Percentiles rank a stretch among this genome's conserved stretches.
phyloP scores from a whole-genome alignment of 2,113 vertebrate species.

The Oryzias woworae region DNA sequence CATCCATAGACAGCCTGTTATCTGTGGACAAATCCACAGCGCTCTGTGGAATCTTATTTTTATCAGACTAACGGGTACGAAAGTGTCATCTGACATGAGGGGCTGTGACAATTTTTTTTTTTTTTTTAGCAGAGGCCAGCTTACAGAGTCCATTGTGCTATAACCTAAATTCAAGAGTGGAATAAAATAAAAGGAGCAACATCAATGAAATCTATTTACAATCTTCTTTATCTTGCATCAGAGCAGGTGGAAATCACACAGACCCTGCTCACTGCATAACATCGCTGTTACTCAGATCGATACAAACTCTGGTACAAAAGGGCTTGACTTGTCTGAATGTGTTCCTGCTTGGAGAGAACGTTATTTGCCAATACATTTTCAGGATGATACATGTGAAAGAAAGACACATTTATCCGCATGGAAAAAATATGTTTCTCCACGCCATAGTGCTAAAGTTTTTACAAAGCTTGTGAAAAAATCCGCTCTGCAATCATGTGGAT shows the following conservation, averaged over 20 bases:
- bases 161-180: constrained; percentile 60
- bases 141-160: constrained; percentile 64
- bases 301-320: constrained; percentile 61
- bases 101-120: background rate
- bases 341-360: constrained; percentile 32
- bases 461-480: too few relatives aligned
- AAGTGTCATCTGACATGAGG: constrained; percentile 58
- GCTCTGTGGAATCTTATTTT: constrained; percentile 46
- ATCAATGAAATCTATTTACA: constrained; percentile 75
- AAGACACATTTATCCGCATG: constrained; percentile 36
- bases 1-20: constrained; percentile 42
- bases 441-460: too few relatives aligned
- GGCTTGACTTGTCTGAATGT: constrained; percentile 47
- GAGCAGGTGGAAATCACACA: constrained; percentile 69
- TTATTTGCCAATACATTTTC: constrained; percentile 57
- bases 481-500: too few relatives aligned
- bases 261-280: constrained; percentile 66
- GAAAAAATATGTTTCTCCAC: constrained; percentile 19
- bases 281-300: constrained; percentile 73
- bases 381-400: constrained; percentile 46
- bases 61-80: constrained; percentile 61
- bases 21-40: constrained; percentile 51
- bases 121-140: constrained; percentile 31
- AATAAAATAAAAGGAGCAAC: constrained; percentile 30
- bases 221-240: constrained; percentile 72